Conservation (phyloP, 2,113 vertebrate genomes). For the chimpanzee (Pan troglodytes) region NHGRI_mPanTro3-v2.1_pri NC_072398.2:84449001-84449500, state of each 20-base stretch:
- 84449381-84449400: background rate
- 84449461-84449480: background rate
- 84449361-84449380: background rate
- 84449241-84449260: too few relatives aligned
- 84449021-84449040: rapidly evolving
- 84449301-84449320: background rate
- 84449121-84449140: background rate
- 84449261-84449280: background rate
- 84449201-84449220: background rate
- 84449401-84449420: background rate
- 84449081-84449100: background rate
- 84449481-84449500: background rate
- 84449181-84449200: background rate
- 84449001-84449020: rapidly evolving
- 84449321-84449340: background rate
- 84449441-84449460: rapidly evolving
- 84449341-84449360: background rate
- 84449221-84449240: background rate
- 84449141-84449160: background rate
- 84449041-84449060: rapidly evolving
- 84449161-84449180: too few relatives aligned
- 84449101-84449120: too few relatives aligned
- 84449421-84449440: rapidly evolving
- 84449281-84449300: background rate
- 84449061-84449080: rapidly evolving